These are phyloP conservation scores for Pilophorus perplexus DNA, from an alignment of 2,888 invertebrate genomes.

Conservation along the genomic window DNA sequence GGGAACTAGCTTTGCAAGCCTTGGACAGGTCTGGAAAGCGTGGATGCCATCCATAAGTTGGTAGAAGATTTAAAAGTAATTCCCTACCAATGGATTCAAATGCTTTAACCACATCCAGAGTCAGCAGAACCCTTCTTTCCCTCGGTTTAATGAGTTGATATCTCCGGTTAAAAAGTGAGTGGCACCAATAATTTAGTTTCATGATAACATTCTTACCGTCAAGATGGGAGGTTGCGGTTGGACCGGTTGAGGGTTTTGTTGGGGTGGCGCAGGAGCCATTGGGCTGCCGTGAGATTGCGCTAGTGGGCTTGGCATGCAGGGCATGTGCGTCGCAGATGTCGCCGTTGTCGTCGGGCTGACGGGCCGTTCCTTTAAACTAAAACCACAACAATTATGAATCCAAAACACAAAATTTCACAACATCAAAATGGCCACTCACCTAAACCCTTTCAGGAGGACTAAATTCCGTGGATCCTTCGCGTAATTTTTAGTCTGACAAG, in stretches of 20 bases:
- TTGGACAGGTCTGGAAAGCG: too few relatives aligned
- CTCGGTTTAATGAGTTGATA: too few relatives aligned
- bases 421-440: constrained; percentile 52
- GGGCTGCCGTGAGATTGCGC: constrained; percentile 53
- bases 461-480: constrained; percentile 84
- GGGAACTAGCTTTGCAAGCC: too few relatives aligned
- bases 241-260: constrained; percentile 42
- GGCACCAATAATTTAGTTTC: too few relatives aligned
- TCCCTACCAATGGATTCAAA: too few relatives aligned
- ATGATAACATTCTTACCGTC: too few relatives aligned
- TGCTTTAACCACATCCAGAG: too few relatives aligned
- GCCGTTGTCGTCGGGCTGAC: constrained; percentile 60
- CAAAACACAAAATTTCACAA: constrained; percentile 16
- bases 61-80: too few relatives aligned
- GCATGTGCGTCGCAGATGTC: constrained; percentile 52
- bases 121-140: too few relatives aligned
- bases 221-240: constrained; percentile 43
- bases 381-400: not conserved
- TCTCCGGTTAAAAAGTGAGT: too few relatives aligned
- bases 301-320: constrained; percentile 55
- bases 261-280: constrained; percentile 40
- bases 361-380: constrained; percentile 65
- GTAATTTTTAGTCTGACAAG: constrained; percentile 82
- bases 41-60: too few relatives aligned
- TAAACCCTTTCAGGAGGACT: constrained; percentile 71